Conservation (phyloP, 1,140 invertebrate genomes). For the Aphaenogaster floridana region DNA sequence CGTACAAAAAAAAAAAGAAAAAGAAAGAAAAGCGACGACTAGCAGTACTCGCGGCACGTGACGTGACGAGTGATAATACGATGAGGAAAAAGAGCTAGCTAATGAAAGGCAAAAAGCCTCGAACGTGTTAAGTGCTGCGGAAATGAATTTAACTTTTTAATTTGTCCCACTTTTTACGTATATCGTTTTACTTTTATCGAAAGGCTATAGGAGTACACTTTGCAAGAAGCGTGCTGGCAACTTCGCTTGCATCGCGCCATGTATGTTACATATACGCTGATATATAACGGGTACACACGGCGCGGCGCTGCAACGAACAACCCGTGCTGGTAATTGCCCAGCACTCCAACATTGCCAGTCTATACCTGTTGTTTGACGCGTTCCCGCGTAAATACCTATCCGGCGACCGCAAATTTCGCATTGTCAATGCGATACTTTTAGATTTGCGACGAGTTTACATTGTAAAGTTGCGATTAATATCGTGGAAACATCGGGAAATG, state of each 20-base stretch:
- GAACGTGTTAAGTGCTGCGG: slow-evolving; percentile 26
- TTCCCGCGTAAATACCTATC: slow-evolving; percentile 43
- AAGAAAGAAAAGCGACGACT: not conserved
- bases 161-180: slow-evolving; percentile 9
- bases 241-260: not conserved
- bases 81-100: slow-evolving; percentile 7
- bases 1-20: not conserved
- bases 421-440: slow-evolving; percentile 9
- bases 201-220: not conserved
- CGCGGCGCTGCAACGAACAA: slow-evolving; percentile 2
- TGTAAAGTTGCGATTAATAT: slow-evolving; percentile 5
- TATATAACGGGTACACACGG: not conserved
- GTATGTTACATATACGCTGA: not conserved
- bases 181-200: slow-evolving; percentile 23
- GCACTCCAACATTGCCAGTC: not conserved
- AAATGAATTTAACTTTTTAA: slow-evolving; percentile 39
- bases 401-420: slow-evolving; percentile 1
- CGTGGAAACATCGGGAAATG: not conserved
- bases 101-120: slow-evolving; percentile 20
- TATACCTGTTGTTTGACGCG: slow-evolving; percentile 28
- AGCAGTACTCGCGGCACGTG: not conserved
- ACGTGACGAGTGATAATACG: slow-evolving; percentile 11
- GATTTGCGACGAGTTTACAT: not conserved
- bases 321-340: slow-evolving; percentile 19
- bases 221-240: not conserved